Evolutionary conservation across 2,797 vertebrate species (phyloP), one percentile per base, ranked within the genome.

Genomic region (Sebastes oblongus): DNA sequence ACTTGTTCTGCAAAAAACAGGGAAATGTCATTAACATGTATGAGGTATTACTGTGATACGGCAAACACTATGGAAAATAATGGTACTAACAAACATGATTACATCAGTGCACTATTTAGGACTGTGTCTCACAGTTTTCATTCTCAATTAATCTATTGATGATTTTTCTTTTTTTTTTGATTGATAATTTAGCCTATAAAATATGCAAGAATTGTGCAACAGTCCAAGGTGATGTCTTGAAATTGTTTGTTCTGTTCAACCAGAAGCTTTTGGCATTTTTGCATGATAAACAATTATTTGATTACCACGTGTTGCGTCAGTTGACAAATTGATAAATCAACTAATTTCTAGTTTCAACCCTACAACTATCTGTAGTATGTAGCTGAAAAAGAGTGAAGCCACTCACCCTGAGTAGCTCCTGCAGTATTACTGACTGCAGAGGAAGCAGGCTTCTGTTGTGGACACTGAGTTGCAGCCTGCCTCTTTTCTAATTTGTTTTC

Each of bases 331-430:
- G 4, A 50, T 58, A 27, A 16, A 14, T 58, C 16, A 32, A 20
- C 14, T 24, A 22, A 11, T 9, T 13, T 36, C 34, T 36, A 36
- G 27, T 27, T 52, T 39, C n/a, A 36, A 34, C 22, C 3, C 9
- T n/a, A 4, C 30, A 32, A 32, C 9, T 9, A 18, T 34, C 18
- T 46, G 6, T 3, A 42, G 14, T 29, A 18, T 32, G 4, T 18
- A 29, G 12, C 3, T 82, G 4, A 59, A 70, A 67, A 36, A 68
- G 14, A 20, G 22, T 13, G 36, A 36, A 82, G 29, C 30, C 16
- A 66, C 88, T 86, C 71, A 88, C 84, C 82, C 25, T 42, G 78
- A 2, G 16, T 70, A 18, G 3, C 36, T 5, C 82, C 59, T 24
- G 11, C 62, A n/a, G 73, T 58, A 2, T 56, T 60, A 36, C 0